These are phyloP conservation scores for Morphnarchus princeps DNA, from an alignment of 2,113 vertebrate genomes.

Conservation along the genomic window DNA sequence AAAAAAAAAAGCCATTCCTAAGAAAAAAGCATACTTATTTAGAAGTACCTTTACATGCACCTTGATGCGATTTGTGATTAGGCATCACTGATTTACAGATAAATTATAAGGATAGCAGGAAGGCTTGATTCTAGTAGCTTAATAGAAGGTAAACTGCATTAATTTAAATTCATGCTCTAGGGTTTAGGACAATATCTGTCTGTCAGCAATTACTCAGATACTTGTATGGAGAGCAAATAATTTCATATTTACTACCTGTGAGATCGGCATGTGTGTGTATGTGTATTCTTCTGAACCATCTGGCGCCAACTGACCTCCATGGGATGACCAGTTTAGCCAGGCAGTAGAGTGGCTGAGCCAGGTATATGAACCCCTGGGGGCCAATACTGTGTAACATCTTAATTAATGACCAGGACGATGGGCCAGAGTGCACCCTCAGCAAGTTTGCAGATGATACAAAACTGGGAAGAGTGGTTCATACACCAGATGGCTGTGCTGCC, in stretches of 20 bases:
- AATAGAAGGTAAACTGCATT: background rate
- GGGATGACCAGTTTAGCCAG: background rate
- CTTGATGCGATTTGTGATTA: background rate
- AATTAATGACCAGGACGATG: background rate
- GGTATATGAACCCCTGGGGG: background rate
- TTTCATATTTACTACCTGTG: background rate
- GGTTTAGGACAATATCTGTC: background rate
- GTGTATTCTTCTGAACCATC: background rate
- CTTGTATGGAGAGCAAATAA: background rate
- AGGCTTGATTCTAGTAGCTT: background rate
- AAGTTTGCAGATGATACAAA: background rate
- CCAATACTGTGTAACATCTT: background rate
- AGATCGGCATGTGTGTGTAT: accelerated
- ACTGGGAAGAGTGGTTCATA: background rate
- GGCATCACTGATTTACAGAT: background rate
- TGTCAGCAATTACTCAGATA: background rate
- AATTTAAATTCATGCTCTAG: background rate
- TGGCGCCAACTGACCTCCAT: background rate
- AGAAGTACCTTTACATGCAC: background rate
- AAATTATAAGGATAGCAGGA: background rate
- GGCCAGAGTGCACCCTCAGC: background rate
- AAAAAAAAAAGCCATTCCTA: background rate
- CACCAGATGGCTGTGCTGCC: background rate
- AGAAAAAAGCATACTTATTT: background rate
- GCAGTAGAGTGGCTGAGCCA: background rate